Evolutionary conservation across 1,140 invertebrate species (phyloP).

Genomic region (Listronotus bonariensis): DNA sequence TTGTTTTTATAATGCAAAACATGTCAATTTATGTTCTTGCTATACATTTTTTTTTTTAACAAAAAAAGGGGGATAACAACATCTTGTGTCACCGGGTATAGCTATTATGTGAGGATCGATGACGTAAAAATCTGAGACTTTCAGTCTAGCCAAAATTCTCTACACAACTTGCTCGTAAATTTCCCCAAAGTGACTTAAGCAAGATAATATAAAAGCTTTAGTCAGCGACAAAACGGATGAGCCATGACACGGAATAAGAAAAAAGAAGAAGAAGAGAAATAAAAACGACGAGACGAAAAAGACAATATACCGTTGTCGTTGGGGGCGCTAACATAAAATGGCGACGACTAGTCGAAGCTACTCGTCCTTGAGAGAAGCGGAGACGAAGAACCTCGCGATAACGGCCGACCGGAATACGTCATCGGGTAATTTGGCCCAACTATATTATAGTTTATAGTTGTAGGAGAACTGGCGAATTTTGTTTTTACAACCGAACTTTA

Average conservation of each 20-base stretch:
- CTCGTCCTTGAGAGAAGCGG: not conserved
- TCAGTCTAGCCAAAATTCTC: not conserved
- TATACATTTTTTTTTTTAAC: too few relatives aligned
- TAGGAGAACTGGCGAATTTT: too few relatives aligned
- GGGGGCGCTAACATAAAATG: constrained; percentile 9
- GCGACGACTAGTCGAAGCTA: constrained; percentile 5
- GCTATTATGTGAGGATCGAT: too few relatives aligned
- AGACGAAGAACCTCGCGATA: not conserved
- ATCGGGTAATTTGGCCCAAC: too few relatives aligned
- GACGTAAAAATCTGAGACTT: too few relatives aligned
- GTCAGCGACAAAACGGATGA: not conserved
- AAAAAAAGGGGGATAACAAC: too few relatives aligned
- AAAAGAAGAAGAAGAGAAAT: constrained; percentile 5
- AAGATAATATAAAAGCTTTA: constrained; percentile 7
- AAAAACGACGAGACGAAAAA: constrained; percentile 1
- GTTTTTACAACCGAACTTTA: too few relatives aligned
- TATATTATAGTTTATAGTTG: too few relatives aligned
- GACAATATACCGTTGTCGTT: constrained; percentile 2
- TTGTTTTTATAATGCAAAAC: too few relatives aligned
- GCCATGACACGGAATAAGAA: not conserved
- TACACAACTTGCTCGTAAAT: not conserved
- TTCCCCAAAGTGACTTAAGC: not conserved
- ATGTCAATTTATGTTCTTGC: too few relatives aligned
- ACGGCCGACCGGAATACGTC: not conserved
- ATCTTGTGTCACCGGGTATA: too few relatives aligned